These are phyloP conservation scores for Coilia nasus DNA, from an alignment of 2,797 vertebrate genomes.

Conservation along the genomic window DNA sequence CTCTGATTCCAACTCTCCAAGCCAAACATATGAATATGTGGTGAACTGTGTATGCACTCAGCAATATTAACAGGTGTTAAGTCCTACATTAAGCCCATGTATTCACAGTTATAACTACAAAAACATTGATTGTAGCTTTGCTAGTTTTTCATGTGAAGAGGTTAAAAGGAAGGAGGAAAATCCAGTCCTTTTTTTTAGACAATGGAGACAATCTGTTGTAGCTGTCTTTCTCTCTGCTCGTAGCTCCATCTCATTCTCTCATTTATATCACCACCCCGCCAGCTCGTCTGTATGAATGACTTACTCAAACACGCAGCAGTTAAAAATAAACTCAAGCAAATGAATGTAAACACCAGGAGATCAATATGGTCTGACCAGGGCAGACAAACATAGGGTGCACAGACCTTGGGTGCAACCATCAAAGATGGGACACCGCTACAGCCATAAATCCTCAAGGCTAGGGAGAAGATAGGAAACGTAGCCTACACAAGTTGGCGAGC, in stretches of 20 bases:
- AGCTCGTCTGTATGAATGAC: not conserved
- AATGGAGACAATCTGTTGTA: not conserved
- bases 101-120: not conserved
- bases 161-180: not conserved
- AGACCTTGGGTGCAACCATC: not conserved
- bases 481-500: not conserved
- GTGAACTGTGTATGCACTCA: not conserved
- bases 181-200: not conserved
- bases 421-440: not conserved
- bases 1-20: not conserved
- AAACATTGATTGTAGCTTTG: not conserved
- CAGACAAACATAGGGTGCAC: not conserved
- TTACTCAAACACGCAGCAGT: not conserved
- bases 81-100: not conserved
- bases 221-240: not conserved
- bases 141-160: not conserved
- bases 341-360: not conserved
- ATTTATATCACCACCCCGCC: not conserved
- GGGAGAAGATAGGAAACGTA: not conserved
- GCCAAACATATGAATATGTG: too few species aligned
- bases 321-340: conserved; percentile 2
- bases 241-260: not conserved
- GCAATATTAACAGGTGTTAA: not conserved
- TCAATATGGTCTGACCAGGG: not conserved
- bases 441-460: not conserved